Conservation (phyloP, 2,888 invertebrate species). For the Platycnemis pennipes region DNA sequence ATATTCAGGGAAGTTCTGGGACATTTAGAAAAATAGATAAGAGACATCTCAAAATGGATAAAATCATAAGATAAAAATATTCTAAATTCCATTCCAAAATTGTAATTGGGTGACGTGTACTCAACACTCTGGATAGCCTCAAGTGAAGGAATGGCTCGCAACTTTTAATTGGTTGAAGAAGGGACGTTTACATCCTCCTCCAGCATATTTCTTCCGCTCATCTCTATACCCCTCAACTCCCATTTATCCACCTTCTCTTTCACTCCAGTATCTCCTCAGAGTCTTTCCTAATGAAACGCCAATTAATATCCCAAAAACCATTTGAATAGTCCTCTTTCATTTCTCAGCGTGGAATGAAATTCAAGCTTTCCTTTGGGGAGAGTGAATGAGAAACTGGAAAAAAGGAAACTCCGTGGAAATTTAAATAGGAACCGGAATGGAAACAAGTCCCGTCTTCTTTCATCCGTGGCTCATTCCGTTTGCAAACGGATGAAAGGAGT, state of each 20-base stretch:
- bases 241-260: background rate
- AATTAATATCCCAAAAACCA: conserved; percentile 1
- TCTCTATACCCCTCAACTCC: background rate
- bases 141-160: background rate
- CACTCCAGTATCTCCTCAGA: background rate
- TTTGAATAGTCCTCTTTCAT: background rate
- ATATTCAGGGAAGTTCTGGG: too few relatives aligned
- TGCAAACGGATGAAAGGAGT: background rate
- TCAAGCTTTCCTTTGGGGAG: conserved; percentile 26
- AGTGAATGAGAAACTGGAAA: background rate
- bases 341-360: conserved; percentile 5
- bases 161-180: background rate
- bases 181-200: background rate
- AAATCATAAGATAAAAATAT: too few relatives aligned
- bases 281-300: background rate
- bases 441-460: conserved; percentile 6
- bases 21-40: too few relatives aligned
- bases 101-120: too few relatives aligned
- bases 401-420: background rate
- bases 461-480: conserved; percentile 26
- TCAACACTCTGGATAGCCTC: background rate
- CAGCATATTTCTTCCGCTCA: background rate
- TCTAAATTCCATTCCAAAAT: too few relatives aligned
- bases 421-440: background rate
- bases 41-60: too few relatives aligned